These are phyloP conservation scores for Volucella bombylans DNA, from an alignment of 2,888 invertebrate genomes.

Conservation along the genomic window DNA sequence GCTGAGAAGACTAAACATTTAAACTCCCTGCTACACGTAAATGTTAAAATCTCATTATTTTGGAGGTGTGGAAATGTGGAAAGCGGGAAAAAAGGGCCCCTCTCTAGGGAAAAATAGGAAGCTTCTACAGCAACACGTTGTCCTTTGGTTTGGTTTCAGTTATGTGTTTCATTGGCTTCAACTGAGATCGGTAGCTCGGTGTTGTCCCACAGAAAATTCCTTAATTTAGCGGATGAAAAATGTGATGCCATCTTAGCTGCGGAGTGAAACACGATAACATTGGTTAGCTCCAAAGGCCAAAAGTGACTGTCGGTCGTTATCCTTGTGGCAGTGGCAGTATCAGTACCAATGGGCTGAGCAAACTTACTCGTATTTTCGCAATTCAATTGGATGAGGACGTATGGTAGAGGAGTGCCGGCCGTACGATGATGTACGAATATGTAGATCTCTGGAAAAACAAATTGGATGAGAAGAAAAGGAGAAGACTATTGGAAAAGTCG, in stretches of 20 bases:
- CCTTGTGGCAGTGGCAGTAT: not conserved
- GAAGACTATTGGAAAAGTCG: too few relatives aligned
- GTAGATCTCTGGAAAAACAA: too few relatives aligned
- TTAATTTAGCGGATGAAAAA: constrained; percentile 29
- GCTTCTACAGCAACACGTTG: not conserved
- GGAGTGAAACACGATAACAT: constrained; percentile 17
- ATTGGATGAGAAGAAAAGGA: too few relatives aligned
- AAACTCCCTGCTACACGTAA: constrained; percentile 3
- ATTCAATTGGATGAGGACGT: not conserved
- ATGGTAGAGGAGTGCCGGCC: not conserved
- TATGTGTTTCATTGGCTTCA: not conserved
- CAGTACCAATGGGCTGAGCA: not conserved
- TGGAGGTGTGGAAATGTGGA: not conserved
- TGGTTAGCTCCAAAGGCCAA: constrained; percentile 26
- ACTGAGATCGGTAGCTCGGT: not conserved
- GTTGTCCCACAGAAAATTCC: constrained; percentile 5
- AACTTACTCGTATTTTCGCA: constrained; percentile 24
- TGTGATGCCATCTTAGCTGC: constrained; percentile 12
- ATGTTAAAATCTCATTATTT: constrained; percentile 6
- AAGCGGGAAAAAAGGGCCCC: not conserved
- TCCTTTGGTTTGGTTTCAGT: not conserved
- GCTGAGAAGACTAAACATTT: constrained; percentile 21
- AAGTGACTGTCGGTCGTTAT: constrained; percentile 33
- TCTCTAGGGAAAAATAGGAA: too few relatives aligned
- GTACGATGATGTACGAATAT: too few relatives aligned